Base-by-base conservation (phyloP, 2,888 invertebrate genomes). In the Latheticus oryzae region DNA sequence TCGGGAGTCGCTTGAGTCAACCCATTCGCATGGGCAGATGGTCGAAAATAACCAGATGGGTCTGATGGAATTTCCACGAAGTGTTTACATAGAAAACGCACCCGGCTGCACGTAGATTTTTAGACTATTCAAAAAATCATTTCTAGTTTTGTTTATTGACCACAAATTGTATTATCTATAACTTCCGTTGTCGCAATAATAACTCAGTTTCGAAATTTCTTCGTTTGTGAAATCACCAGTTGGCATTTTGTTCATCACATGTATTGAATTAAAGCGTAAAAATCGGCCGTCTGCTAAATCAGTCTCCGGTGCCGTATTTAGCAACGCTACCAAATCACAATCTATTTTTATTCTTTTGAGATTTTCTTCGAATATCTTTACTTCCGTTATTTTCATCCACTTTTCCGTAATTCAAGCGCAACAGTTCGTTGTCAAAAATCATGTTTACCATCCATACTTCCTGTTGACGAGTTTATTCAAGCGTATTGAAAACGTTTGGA, bases 361-460 rank as follows among this genome's bases (percentile, higher is more conserved):
- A n/a, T n/a, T n/a, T n/a, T n/a, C n/a, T n/a, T n/a, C n/a, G n/a
- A n/a, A n/a, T n/a, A n/a, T n/a, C n/a, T n/a, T n/a, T n/a, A n/a
- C n/a, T n/a, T n/a, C n/a, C n/a, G n/a, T n/a, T n/a, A n/a, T n/a
- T n/a, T n/a, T n/a, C n/a, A n/a, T n/a, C n/a, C n/a, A n/a, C n/a
- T n/a, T n/a, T n/a, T n/a, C n/a, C n/a, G n/a, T 58, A 60, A 64
- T 60, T 62, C 60, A 59, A 59, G 54, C 59, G 62, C 58, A 47
- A 62, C 64, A 42, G 56, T 52, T 52, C 51, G 57, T 61, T 65
- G 58, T 63, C 60, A 58, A 65, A 64, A 65, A 64, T 64, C 40
- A 56, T 63, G 63, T 60, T 65, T 65, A 65, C 61, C 56, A 54
- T 48, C 58, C 65, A 45, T 63, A 58, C 63, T 63, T 65, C 63